Evolutionary conservation across 2,888 invertebrate species (phyloP), one percentile per base, ranked within the genome.

Genomic region (Pseudoips prasinana): DNA sequence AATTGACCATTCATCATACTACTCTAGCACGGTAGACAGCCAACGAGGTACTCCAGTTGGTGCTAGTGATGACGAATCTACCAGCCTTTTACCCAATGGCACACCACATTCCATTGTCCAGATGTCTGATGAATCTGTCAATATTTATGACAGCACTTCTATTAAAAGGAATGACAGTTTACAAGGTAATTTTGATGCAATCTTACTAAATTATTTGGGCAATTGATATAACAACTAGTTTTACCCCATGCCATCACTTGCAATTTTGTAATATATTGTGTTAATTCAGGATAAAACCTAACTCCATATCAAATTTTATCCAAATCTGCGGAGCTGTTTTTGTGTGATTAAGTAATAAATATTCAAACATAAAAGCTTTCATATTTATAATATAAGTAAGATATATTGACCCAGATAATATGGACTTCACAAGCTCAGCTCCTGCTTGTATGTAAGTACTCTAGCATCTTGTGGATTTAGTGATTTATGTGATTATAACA

Each of bases 71-170:
- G 91, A 90, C 50, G 90, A 88, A 49, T 77, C 86, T n/a, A 77
- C 78, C 18, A 72, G 65, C 48, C 71, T 81, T 10, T 80, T 74
- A 27, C 74, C 87, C 19, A 90, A 90, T n/a, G 89, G 90, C 42
- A 89, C 91, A 6, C 91, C 92, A 58, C 93, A 94, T 87, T 93
- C 93, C 45, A 89, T 94, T 39, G 92, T 94, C 8, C 92, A 93
- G 73, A 92, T 94, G 10, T 90, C 91, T 38, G 89, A 89, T 44
- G 88, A 89, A 17, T 58, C 75, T 31, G 75, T 73, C 18, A 81
- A 81, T 52, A 74, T 85, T 20, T 88, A 79, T 62, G 88, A 89
- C 32, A 73, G 73, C 36, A 78, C 76, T 46, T 84, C 85, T 8
- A 58, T 82, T 7, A 87, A 82, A 46, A 75, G 89, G 45, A 82